phyloP scores from a whole-genome alignment of 2,888 invertebrate species.

The Diogma glabrata region DNA sequence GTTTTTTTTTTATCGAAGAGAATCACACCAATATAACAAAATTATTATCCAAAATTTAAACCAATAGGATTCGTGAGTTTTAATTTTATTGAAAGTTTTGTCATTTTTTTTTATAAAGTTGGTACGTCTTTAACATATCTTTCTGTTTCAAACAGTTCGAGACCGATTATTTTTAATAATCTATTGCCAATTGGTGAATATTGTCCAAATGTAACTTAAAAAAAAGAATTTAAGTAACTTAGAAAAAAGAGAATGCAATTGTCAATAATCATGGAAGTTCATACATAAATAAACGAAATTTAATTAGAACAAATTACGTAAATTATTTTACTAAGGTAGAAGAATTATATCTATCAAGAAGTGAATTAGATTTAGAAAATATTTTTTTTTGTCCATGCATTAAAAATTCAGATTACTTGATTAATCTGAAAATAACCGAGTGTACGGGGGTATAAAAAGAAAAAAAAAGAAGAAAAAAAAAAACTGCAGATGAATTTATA shows the following conservation, averaged over 20 bases:
- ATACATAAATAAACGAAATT: no score
- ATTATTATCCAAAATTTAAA: conserved; percentile 13
- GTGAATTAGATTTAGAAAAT: conserved; percentile 15
- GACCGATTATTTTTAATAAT: conserved; percentile 15
- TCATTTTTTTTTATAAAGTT: conserved; percentile 15
- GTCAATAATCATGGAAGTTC: conserved; percentile 12
- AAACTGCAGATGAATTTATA: conserved; percentile 15
- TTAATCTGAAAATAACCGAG: conserved; percentile 15
- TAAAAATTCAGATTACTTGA: conserved; percentile 16
- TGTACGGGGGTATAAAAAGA: conserved; percentile 6
- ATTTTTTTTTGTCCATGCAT: conserved; percentile 16
- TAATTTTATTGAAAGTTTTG: conserved; percentile 15
- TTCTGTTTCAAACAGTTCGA: conserved; percentile 15
- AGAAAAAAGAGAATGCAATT: conserved; percentile 10
- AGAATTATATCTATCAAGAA: conserved; percentile 15
- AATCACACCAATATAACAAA: conserved; percentile 14
- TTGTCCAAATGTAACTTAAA: conserved; percentile 17
- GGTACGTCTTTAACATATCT: conserved; percentile 13
- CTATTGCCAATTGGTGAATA: conserved; percentile 15
- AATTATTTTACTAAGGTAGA: conserved; percentile 17
- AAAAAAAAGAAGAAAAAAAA: neutral
- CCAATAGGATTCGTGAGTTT: conserved; percentile 16
- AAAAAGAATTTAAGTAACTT: conserved; percentile 11
- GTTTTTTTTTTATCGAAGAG: conserved; percentile 17
- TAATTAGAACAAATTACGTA: no score